Evolutionary conservation across 1,140 invertebrate species (phyloP).

Genomic region (fruit fly (Drosophila melanogaster)): Release_6_plus_ISO1_MT NT_033777.3:20983001-20983500

Average conservation of each 20-base stretch:
- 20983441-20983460: slow-evolving; percentile 34
- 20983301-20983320: slow-evolving; percentile 57
- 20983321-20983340: slow-evolving; percentile 69
- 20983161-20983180: slow-evolving; percentile 28
- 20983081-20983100: slow-evolving; percentile 21
- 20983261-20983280: slow-evolving; percentile 18
- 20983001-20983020: slow-evolving; percentile 57
- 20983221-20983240: slow-evolving; percentile 23
- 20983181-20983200: slow-evolving; percentile 50
- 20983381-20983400: slow-evolving; percentile 58
- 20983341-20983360: slow-evolving; percentile 25
- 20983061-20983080: slow-evolving; percentile 59
- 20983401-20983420: slow-evolving; percentile 34
- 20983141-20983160: slow-evolving; percentile 48
- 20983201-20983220: not conserved
- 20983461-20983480: slow-evolving; percentile 21
- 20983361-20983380: slow-evolving; percentile 8
- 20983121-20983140: slow-evolving; percentile 52
- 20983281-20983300: slow-evolving; percentile 51
- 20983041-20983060: slow-evolving; percentile 51
- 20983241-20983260: slow-evolving; percentile 39
- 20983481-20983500: slow-evolving; percentile 18
- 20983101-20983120: slow-evolving; percentile 26
- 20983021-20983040: slow-evolving; percentile 25
- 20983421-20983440: slow-evolving; percentile 51